Base-by-base conservation (phyloP, 2,113 vertebrate genomes). In the Poeciliopsis retropinna region DNA sequence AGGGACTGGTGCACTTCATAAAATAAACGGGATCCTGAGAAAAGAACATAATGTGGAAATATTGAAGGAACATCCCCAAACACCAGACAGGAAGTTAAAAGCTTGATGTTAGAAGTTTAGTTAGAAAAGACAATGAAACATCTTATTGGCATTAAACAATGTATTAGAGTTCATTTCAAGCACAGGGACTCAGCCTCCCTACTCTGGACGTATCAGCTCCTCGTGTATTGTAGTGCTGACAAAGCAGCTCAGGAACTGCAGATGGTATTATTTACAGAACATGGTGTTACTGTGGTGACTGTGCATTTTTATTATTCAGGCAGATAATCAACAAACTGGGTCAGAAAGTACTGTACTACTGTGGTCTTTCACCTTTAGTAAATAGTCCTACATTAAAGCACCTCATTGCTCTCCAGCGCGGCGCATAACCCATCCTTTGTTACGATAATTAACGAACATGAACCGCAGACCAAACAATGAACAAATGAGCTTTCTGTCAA, bases 261-360 rank as follows among this genome's bases (percentile, higher is more conserved):
- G 37, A n/a, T 19, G 37, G 64, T 67, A 28, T 67, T 67, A 44
- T 65, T 65, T 65, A 44, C 64, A 44, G 28, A 22, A 32, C 25
- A 57, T 3, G 25, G 51, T 57, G 64, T 65, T n/a, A 39, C 64
- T 44, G 37, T 41, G 64, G 37, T 28, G 32, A 67, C 64, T 34
- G 15, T 15, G 25, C 6, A n/a, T 66, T 27, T 41, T 14, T 41
- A 27, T n/a, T 37, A 65, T 34, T 65, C 32, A n/a, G 34, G 2
- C 31, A 34, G 22, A 65, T 66, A 31, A 67, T 28, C 11, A 63
- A 63, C 30, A 7, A n/a, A 28, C 6, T 28, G 10, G 64, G 13
- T 41, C 37, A 44, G 5, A 25, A 9, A 67, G 13, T 57, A 57
- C 22, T 57, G 51, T 25, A 57, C 51, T 10, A 3, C 51, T 25